These are phyloP conservation scores for Notodonta dromedarius DNA, from an alignment of 2,888 invertebrate species.

Conservation along the genomic window DNA sequence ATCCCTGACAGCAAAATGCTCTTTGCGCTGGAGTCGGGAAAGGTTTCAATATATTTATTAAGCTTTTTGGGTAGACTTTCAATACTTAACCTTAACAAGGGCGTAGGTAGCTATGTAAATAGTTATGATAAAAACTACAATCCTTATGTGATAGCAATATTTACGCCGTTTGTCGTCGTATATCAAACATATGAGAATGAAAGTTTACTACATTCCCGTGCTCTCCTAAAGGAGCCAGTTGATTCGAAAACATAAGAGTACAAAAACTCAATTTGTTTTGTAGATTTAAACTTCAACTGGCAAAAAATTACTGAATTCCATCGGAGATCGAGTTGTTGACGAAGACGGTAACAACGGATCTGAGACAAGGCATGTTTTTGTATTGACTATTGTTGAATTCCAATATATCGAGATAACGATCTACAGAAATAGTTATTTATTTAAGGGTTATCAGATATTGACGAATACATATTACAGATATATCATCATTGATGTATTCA, in stretches of 20 bases:
- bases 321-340: not conserved
- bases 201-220: not conserved
- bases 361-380: too few species aligned
- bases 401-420: too few species aligned
- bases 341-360: not conserved
- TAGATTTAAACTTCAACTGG: not conserved
- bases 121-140: too few species aligned
- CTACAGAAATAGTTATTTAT: too few species aligned
- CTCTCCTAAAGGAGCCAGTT: not conserved
- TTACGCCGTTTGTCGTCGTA: not conserved
- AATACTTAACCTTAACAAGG: too few species aligned
- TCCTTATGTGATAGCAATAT: too few species aligned
- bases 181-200: not conserved
- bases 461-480: too few species aligned
- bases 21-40: not conserved
- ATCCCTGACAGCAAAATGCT: conserved; percentile 33
- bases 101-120: too few species aligned
- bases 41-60: not conserved
- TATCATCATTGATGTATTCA: too few species aligned
- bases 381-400: too few species aligned
- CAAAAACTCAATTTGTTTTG: not conserved
- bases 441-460: too few species aligned
- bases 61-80: not conserved
- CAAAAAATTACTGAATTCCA: not conserved
- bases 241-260: not conserved